These are phyloP conservation scores for Erynnis tages DNA, from an alignment of 2,888 invertebrate genomes.

Conservation along the genomic window DNA sequence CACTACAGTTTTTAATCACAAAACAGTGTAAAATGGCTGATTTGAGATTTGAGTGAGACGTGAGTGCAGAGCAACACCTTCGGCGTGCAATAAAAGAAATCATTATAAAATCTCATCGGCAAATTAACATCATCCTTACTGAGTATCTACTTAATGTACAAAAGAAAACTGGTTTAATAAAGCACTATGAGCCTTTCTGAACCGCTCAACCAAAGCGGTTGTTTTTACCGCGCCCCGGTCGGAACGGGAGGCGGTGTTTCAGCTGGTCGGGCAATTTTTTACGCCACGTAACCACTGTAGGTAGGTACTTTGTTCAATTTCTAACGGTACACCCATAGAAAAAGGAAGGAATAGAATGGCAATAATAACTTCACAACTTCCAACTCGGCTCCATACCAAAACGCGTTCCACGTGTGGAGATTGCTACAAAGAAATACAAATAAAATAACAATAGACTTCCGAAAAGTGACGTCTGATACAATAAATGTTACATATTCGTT, in stretches of 20 bases:
- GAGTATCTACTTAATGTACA: neutral
- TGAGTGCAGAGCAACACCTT: neutral
- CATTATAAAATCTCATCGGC: neutral
- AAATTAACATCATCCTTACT: neutral
- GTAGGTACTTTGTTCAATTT: constrained; percentile 6
- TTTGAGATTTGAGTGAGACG: too few species aligned
- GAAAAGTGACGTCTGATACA: too few species aligned
- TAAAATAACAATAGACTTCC: too few species aligned
- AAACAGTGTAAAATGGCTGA: too few species aligned
- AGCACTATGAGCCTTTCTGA: constrained; percentile 8
- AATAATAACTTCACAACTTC: too few species aligned
- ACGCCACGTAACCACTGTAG: constrained; percentile 17
- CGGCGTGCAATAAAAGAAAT: neutral
- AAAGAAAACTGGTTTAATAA: neutral
- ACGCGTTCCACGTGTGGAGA: too few species aligned
- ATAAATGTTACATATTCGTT: too few species aligned
- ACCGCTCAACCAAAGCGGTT: constrained; percentile 3
- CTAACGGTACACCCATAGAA: constrained; percentile 23
- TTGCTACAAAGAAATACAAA: too few species aligned
- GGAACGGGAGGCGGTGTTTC: constrained; percentile 23
- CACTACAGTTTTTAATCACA: too few species aligned
- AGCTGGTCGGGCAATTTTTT: constrained; percentile 21
- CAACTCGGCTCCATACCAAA: too few species aligned
- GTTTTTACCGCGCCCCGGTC: constrained; percentile 10
- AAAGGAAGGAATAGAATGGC: too few species aligned